Percentiles rank a stretch among this genome's conserved stretches.
Evolutionary conservation across 2,797 vertebrate species (phyloP).

Genomic region (Poecilia picta): DNA sequence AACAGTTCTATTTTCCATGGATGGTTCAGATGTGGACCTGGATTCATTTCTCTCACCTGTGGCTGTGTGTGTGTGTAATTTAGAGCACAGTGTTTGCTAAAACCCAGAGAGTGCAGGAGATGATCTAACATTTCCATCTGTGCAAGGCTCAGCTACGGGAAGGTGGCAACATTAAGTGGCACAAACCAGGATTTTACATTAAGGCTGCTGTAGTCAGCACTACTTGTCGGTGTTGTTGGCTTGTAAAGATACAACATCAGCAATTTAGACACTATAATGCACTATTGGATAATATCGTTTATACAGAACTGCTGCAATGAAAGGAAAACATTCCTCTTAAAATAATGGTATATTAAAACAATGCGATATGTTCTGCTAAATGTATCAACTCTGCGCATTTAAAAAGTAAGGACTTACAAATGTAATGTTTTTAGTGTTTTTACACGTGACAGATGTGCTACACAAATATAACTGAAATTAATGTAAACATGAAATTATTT

Average conservation of each 20-base stretch:
- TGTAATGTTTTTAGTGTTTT: background rate
- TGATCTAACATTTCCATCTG: constrained; percentile 36
- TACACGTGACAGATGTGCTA: background rate
- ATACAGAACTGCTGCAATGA: constrained; percentile 34
- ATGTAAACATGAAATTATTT: background rate
- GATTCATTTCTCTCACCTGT: constrained; percentile 17
- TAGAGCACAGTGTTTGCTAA: constrained; percentile 39
- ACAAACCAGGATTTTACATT: constrained; percentile 40
- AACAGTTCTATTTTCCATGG: constrained; percentile 1
- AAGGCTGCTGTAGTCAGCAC: constrained; percentile 49
- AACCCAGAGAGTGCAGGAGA: constrained; percentile 42
- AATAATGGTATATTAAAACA: constrained; percentile 11
- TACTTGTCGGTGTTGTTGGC: constrained; percentile 47
- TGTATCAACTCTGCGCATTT: background rate
- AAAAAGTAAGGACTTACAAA: background rate
- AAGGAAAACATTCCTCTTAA: constrained; percentile 31
- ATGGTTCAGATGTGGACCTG: constrained; percentile 10
- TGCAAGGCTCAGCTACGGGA: constrained; percentile 27
- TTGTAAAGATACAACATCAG: constrained; percentile 53
- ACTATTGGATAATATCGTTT: constrained; percentile 47
- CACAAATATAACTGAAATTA: background rate
- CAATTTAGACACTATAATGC: constrained; percentile 40
- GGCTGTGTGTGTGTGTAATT: constrained; percentile 33
- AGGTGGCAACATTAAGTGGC: constrained; percentile 33
- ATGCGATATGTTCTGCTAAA: constrained; percentile 19